Evolutionary conservation across 1,140 invertebrate genomes (phyloP).

Genomic region (Drosophila orena): DNA sequence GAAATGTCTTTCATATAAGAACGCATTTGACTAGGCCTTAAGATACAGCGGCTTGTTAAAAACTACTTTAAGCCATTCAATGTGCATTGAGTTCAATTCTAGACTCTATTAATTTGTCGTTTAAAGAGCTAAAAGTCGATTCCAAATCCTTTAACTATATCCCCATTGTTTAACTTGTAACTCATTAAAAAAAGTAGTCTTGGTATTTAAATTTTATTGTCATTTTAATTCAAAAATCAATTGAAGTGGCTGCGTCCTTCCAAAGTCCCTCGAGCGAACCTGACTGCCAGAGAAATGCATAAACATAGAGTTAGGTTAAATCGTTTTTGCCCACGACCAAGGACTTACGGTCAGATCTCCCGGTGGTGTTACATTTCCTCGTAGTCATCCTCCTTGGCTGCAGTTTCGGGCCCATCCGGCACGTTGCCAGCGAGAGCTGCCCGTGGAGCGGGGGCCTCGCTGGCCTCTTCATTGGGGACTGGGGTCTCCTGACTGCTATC

Average conservation of each 20-base stretch:
- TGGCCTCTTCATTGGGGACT: background rate
- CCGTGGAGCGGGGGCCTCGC: too few relatives aligned
- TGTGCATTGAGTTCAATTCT: too few relatives aligned
- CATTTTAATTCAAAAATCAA: slow-evolving; percentile 21
- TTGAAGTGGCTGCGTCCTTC: slow-evolving; percentile 6
- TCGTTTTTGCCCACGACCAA: too few relatives aligned
- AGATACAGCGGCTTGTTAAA: too few relatives aligned
- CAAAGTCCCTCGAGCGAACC: background rate
- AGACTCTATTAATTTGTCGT: too few relatives aligned
- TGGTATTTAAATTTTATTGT: slow-evolving; percentile 30
- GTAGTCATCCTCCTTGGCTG: slow-evolving; percentile 32
- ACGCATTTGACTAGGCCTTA: too few relatives aligned
- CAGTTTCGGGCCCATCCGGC: background rate
- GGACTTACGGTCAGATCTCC: slow-evolving; percentile 16
- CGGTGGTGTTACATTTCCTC: slow-evolving; percentile 43
- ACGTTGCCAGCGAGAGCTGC: background rate
- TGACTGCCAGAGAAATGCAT: background rate
- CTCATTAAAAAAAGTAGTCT: background rate
- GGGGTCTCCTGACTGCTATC: background rate
- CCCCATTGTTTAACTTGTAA: background rate
- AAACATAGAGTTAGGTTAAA: background rate
- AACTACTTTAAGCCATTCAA: too few relatives aligned
- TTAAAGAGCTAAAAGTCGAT: too few relatives aligned
- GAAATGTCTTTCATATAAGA: too few relatives aligned
- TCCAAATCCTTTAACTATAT: background rate